These are phyloP conservation scores for Lepidocyrtoides sp. DNA, from an alignment of 2,888 invertebrate genomes.

Conservation along the genomic window DNA sequence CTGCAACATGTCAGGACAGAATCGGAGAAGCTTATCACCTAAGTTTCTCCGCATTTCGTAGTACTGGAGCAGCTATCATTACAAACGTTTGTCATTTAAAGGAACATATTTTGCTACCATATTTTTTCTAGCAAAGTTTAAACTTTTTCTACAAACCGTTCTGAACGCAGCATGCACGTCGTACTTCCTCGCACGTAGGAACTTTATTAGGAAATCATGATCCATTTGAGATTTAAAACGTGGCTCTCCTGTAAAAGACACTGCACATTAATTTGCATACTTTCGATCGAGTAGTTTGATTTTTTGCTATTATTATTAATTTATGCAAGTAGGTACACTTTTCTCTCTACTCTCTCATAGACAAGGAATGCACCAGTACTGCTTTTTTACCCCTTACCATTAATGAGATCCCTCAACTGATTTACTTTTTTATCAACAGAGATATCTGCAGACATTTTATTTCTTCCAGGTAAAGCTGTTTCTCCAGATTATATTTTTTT, in stretches of 20 bases:
- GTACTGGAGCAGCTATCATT: constrained; percentile 72
- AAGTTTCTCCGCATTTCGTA: constrained; percentile 70
- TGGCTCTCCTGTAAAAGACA: constrained; percentile 27
- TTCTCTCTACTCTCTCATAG: no score
- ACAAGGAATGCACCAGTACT: no score
- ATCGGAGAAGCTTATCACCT: constrained; percentile 53
- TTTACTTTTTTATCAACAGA: constrained; percentile 63
- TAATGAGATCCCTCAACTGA: constrained; percentile 65
- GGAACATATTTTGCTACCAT: background rate
- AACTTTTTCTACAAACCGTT: no score
- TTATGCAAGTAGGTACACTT: no score
- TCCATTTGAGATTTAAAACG: constrained; percentile 66
- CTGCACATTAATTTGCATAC: background rate
- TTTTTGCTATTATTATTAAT: no score
- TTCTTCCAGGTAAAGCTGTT: no score
- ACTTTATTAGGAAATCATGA: constrained; percentile 77
- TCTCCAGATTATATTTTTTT: background rate
- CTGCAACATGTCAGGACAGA: constrained; percentile 56
- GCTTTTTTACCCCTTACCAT: constrained; percentile 35
- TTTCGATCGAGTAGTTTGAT: no score
- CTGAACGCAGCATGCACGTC: constrained; percentile 70
- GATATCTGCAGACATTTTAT: constrained; percentile 64
- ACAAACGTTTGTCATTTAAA: background rate
- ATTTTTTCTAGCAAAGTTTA: background rate
- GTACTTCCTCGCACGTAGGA: constrained; percentile 75